Conservation (phyloP, 2,888 invertebrate genomes). For the Rotaria sp. region DNA sequence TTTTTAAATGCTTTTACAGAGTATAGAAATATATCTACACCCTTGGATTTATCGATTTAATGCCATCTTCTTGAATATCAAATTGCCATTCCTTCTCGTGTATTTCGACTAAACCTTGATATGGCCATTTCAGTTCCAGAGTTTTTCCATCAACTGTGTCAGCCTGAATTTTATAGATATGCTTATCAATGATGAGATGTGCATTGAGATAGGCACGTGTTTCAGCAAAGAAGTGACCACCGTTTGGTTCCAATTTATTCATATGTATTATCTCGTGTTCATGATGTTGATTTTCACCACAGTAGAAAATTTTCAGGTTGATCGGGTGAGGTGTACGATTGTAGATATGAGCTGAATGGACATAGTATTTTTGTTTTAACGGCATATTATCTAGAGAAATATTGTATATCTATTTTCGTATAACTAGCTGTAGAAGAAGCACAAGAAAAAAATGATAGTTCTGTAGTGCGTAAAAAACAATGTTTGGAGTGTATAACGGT, state of each 20-base stretch:
- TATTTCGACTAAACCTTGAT: not conserved
- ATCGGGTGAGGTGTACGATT: not conserved
- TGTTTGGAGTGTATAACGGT: no score
- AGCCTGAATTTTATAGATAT: not conserved
- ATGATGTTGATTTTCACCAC: slow-evolving; percentile 1
- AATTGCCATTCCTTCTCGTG: not conserved
- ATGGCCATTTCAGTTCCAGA: not conserved
- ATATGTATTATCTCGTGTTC: not conserved
- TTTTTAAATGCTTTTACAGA: no score
- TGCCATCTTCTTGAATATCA: not conserved
- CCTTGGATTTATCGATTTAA: not conserved
- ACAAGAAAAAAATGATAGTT: no score
- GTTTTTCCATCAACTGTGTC: not conserved
- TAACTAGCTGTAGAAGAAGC: no score
- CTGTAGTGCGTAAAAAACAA: no score
- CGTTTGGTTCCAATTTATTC: not conserved
- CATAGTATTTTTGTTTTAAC: not conserved
- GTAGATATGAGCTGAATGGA: slow-evolving; percentile 1
- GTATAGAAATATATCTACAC: not conserved
- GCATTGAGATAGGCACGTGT: not conserved
- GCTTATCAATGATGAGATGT: not conserved
- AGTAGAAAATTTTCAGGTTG: not conserved
- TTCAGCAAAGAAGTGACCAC: not conserved
- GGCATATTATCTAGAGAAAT: not conserved
- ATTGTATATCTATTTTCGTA: no score